phyloP scores from a whole-genome alignment of 1,140 invertebrate genomes.

The Homarus americanus region DNA sequence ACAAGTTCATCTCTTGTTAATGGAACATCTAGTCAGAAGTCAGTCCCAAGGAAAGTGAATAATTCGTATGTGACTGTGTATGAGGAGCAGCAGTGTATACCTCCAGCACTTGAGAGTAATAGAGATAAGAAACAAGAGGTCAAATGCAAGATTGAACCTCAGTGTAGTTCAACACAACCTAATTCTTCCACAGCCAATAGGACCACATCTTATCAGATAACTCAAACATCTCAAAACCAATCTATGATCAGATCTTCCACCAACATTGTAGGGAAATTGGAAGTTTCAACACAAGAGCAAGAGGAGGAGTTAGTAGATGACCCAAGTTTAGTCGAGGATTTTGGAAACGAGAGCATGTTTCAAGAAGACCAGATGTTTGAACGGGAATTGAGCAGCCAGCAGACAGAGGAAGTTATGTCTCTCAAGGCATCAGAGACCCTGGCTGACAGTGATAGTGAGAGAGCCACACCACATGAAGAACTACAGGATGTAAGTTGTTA shows the following conservation, averaged over 20 bases:
- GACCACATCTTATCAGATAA: slow-evolving; percentile 18
- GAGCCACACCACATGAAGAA: slow-evolving; percentile 53
- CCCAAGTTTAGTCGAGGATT: slow-evolving; percentile 40
- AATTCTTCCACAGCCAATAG: slow-evolving; percentile 8
- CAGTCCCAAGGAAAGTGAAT: neutral
- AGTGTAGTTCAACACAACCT: slow-evolving; percentile 3
- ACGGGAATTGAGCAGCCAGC: slow-evolving; percentile 49
- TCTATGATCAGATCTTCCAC: neutral
- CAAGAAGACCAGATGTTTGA: slow-evolving; percentile 67
- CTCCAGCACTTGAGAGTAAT: slow-evolving; percentile 18
- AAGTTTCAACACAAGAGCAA: slow-evolving; percentile 31
- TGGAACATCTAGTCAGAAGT: slow-evolving; percentile 39
- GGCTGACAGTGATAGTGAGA: slow-evolving; percentile 72
- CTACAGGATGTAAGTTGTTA: slow-evolving; percentile 53
- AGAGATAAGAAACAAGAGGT: slow-evolving; percentile 48
- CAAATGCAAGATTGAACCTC: slow-evolving; percentile 63
- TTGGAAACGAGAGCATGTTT: slow-evolving; percentile 49
- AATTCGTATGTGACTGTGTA: slow-evolving; percentile 29
- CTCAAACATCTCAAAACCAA: slow-evolving; percentile 22
- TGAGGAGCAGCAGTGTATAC: slow-evolving; percentile 2
- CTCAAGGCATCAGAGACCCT: slow-evolving; percentile 70
- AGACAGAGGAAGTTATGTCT: slow-evolving; percentile 72
- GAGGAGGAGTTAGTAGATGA: slow-evolving; percentile 58
- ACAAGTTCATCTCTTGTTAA: slow-evolving; percentile 36
- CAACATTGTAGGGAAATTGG: slow-evolving; percentile 29